Evolutionary conservation across 2,113 vertebrate genomes (phyloP).

Genomic region (Hiodon tergisus): DNA sequence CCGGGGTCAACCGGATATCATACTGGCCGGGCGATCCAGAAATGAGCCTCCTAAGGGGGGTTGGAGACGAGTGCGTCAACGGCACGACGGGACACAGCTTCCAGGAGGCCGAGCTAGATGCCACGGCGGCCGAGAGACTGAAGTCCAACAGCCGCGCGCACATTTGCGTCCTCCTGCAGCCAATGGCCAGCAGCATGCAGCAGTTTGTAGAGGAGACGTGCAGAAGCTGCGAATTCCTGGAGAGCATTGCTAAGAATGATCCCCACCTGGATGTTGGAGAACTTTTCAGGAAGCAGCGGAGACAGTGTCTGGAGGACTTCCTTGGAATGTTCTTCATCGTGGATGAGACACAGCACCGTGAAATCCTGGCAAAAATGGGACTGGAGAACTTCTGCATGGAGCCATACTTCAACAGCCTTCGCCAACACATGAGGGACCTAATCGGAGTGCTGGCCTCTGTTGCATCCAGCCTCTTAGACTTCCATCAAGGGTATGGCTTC

Average conservation of each 20-base stretch:
- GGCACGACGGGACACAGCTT: constrained; percentile 26
- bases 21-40: constrained; percentile 95
- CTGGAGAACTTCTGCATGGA: constrained; percentile 85
- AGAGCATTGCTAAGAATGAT: constrained; percentile 59
- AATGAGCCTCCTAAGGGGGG: constrained; percentile 67
- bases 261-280: constrained; percentile 49
- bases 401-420: constrained; percentile 79
- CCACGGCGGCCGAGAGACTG: constrained; percentile 76
- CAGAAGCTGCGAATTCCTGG: constrained; percentile 78
- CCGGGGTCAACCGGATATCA: constrained; percentile 85
- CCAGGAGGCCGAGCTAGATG: constrained; percentile 79
- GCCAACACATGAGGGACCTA: constrained; percentile 85
- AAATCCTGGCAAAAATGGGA: constrained; percentile 74
- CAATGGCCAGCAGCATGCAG: constrained; percentile 68
- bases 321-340: constrained; percentile 71
- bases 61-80: constrained; percentile 42
- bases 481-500: constrained; percentile 71
- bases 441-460: constrained; percentile 76
- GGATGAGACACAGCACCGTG: constrained; percentile 64
- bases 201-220: constrained; percentile 85
- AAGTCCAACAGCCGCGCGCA: constrained; percentile 86
- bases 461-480: constrained; percentile 74
- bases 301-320: constrained; percentile 69
- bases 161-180: constrained; percentile 79
- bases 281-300: constrained; percentile 70